phyloP scores from a whole-genome alignment of 2,797 vertebrate species.

The Bradypodion pumilum region DNA sequence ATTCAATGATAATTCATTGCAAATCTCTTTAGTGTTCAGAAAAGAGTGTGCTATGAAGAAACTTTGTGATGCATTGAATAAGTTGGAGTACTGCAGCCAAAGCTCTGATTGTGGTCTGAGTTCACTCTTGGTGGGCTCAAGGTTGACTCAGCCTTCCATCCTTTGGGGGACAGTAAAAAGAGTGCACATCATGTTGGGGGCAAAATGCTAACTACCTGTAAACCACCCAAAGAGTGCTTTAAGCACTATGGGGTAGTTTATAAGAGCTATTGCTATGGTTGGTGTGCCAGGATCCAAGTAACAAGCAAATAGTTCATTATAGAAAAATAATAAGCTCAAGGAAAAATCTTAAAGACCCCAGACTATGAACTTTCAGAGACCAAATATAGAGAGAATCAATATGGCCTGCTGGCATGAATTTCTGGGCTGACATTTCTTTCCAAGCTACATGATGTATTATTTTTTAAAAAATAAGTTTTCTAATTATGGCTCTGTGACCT shows the following conservation, averaged over 20 bases:
- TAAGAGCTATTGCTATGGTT: too few species aligned
- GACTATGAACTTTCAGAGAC: slow-evolving; percentile 24
- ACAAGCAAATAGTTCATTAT: slow-evolving; percentile 44
- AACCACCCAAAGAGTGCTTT: too few species aligned
- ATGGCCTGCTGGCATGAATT: slow-evolving; percentile 40
- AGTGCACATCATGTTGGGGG: too few species aligned
- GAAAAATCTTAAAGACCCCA: slow-evolving; percentile 41
- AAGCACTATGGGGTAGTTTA: too few species aligned
- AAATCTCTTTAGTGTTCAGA: background rate
- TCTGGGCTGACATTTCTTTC: slow-evolving; percentile 28
- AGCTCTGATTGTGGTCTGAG: too few species aligned
- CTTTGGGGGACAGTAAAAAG: too few species aligned
- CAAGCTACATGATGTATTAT: slow-evolving; percentile 25
- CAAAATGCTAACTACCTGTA: too few species aligned
- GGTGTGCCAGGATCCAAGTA: slow-evolving; percentile 10
- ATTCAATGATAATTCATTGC: background rate
- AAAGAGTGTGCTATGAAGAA: too few species aligned
- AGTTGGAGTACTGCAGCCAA: too few species aligned
- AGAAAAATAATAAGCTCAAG: slow-evolving; percentile 36
- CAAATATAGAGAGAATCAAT: slow-evolving; percentile 37
- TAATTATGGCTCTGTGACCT: slow-evolving; percentile 51
- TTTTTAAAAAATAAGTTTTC: slow-evolving; percentile 24
- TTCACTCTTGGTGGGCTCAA: too few species aligned
- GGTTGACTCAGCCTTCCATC: too few species aligned
- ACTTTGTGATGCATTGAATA: too few species aligned